Evolutionary conservation across 2,888 invertebrate genomes (phyloP).

Genomic region (Chrysolina oricalcia): DNA sequence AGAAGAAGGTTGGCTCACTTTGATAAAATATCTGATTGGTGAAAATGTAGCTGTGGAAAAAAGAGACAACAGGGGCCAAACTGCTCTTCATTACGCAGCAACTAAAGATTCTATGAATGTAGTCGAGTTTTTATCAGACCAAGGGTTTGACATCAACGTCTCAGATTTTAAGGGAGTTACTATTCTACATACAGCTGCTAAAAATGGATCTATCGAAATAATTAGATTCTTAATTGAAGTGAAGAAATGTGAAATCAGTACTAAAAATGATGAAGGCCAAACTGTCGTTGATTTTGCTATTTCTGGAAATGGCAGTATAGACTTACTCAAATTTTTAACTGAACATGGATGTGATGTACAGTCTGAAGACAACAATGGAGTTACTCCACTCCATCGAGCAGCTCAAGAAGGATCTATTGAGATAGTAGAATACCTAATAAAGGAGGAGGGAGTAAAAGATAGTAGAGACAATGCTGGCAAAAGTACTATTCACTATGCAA

Average conservation of each 20-base stretch:
- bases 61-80: neutral
- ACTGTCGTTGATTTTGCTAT: conserved; percentile 2
- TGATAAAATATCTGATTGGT: neutral
- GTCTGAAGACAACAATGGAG: neutral
- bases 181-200: neutral
- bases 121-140: neutral
- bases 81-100: neutral
- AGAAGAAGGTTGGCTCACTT: neutral
- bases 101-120: neutral
- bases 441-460: neutral
- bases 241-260: neutral
- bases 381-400: neutral
- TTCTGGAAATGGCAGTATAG: neutral
- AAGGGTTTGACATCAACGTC: neutral
- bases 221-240: neutral
- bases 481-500: neutral
- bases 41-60: neutral
- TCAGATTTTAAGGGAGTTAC: neutral
- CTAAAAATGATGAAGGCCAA: neutral
- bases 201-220: neutral
- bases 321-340: neutral
- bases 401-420: neutral
- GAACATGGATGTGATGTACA: neutral
- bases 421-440: neutral
- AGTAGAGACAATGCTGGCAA: neutral